phyloP scores from a whole-genome alignment of 2,888 invertebrate genomes.

The Lumbricus terrestris region DNA sequence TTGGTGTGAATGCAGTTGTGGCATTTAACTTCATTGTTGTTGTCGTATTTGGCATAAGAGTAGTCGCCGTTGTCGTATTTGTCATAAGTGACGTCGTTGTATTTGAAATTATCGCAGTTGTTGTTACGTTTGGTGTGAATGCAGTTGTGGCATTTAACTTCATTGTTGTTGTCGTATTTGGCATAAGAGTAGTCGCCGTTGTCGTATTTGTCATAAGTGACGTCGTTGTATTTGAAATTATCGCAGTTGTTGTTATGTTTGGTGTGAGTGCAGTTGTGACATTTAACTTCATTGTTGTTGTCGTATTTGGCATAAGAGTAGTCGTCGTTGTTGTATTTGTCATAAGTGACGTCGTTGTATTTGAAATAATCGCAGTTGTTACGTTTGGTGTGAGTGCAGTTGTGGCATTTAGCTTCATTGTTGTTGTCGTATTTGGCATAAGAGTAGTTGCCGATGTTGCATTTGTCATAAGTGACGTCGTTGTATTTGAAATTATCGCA shows the following conservation, averaged over 20 bases:
- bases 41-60: neutral
- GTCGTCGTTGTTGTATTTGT: too few species aligned
- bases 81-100: neutral
- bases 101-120: too few species aligned
- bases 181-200: neutral
- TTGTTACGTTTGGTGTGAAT: too few species aligned
- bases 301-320: too few species aligned
- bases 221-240: too few species aligned
- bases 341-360: neutral
- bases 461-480: too few species aligned
- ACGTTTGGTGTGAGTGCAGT: neutral
- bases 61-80: neutral
- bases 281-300: too few species aligned
- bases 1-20: too few species aligned
- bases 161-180: too few species aligned
- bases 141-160: too few species aligned
- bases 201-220: neutral
- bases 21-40: neutral
- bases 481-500: neutral
- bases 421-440: neutral
- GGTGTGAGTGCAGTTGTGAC: too few species aligned
- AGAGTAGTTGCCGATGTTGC: neutral
- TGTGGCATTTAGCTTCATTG: neutral
- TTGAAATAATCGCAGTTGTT: neutral
- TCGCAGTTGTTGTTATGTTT: too few species aligned